A percentile compares a stretch with the other conserved stretches of the same genome.
Evolutionary conservation across 2,797 vertebrate species (phyloP).

Genomic region (Tachyglossus aculeatus): DNA sequence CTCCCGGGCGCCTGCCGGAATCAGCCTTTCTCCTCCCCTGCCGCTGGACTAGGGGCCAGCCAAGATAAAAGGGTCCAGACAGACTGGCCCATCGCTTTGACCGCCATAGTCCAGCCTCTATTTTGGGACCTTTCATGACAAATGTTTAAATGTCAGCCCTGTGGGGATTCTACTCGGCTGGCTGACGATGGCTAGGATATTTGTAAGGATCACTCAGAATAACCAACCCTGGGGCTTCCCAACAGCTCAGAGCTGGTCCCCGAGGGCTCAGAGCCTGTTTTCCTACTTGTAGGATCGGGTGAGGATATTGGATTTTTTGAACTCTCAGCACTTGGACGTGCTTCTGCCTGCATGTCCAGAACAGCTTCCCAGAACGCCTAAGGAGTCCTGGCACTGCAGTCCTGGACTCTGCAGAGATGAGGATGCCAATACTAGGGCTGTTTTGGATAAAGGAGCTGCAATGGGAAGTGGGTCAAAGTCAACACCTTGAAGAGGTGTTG

Average conservation of each 20-base stretch:
- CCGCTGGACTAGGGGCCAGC: neutral
- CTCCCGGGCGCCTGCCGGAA: no score
- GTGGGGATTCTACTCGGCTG: neutral
- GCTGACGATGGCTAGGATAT: neutral
- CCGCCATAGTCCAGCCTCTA: slow-evolving; percentile 8
- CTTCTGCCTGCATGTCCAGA: no score
- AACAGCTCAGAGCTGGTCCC: neutral
- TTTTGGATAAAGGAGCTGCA: slow-evolving; percentile 42
- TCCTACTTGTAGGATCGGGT: neutral
- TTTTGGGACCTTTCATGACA: neutral
- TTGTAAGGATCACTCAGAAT: neutral
- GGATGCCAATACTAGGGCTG: slow-evolving; percentile 29
- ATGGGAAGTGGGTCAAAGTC: slow-evolving; percentile 47
- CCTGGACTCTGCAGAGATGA: slow-evolving; percentile 9
- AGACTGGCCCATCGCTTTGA: slow-evolving; percentile 5
- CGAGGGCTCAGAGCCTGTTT: neutral
- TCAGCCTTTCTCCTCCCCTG: no score
- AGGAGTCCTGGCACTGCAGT: slow-evolving; percentile 10
- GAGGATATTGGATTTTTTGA: slow-evolving; percentile 1
- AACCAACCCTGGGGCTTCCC: neutral
- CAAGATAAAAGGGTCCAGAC: neutral
- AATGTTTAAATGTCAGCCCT: neutral
- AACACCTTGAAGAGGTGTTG: slow-evolving; percentile 40
- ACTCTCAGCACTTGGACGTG: no score
- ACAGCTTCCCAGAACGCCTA: no score